Conservation (phyloP, 2,797 vertebrate species). For the Molossus molossus region DNA sequence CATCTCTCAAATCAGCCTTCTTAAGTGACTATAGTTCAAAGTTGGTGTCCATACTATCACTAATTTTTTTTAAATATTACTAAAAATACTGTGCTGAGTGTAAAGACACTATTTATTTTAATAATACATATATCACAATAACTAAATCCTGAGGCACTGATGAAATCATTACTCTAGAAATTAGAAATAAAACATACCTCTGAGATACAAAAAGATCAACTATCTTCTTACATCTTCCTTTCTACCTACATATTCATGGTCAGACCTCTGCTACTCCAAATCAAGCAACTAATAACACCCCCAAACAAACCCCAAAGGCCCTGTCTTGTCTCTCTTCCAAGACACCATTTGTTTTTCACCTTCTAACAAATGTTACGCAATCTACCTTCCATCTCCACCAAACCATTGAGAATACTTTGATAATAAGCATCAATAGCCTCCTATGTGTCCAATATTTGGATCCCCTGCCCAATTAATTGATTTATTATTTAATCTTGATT, state of each 20-base stretch:
- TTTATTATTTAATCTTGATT: constrained; percentile 11
- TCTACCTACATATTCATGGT: background rate
- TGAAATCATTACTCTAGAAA: background rate
- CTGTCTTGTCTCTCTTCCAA: background rate
- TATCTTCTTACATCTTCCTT: background rate
- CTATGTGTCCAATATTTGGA: background rate
- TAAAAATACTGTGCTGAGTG: background rate
- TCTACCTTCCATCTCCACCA: background rate
- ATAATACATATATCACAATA: background rate
- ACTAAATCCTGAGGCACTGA: background rate
- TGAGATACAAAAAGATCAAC: background rate
- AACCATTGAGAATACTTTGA: background rate
- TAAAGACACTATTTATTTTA: constrained; percentile 11
- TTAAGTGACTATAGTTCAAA: background rate
- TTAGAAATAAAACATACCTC: background rate
- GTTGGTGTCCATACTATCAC: background rate
- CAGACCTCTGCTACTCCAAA: background rate
- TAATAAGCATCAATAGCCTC: background rate
- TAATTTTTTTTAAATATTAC: background rate
- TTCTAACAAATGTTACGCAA: background rate
- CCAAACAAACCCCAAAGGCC: background rate
- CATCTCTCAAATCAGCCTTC: background rate
- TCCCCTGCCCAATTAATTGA: background rate
- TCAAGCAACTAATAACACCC: background rate
- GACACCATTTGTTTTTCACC: background rate